These are phyloP conservation scores for Trogon surrucura DNA, from an alignment of 2,113 vertebrate species.

Conservation along the genomic window DNA sequence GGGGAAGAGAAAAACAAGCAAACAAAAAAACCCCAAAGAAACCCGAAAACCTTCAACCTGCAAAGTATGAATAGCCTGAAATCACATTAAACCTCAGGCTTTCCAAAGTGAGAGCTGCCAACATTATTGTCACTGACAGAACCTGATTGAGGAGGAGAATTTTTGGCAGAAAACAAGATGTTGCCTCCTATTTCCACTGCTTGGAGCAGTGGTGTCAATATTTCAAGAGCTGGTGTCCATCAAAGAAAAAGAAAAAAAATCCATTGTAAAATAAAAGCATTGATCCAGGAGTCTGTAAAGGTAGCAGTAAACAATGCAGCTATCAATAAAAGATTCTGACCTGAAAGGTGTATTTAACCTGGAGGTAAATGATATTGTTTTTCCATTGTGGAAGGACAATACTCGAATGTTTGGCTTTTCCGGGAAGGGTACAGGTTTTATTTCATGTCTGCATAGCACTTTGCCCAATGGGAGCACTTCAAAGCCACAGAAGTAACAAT, in stretches of 20 bases:
- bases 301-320: conserved; percentile 28
- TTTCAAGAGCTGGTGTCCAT: conserved; percentile 51
- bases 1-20: not conserved
- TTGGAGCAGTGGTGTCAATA: conserved; percentile 57
- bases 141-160: conserved; percentile 52
- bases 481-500: not conserved
- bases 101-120: conserved; percentile 55
- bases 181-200: conserved; percentile 47
- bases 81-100: conserved; percentile 57
- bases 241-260: conserved; percentile 41
- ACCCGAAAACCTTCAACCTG: not conserved
- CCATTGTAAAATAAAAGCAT: conserved; percentile 41
- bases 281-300: conserved; percentile 52
- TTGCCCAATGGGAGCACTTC: not conserved
- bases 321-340: conserved; percentile 41
- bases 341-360: conserved; percentile 25
- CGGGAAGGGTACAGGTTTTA: not conserved
- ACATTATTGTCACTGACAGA: conserved; percentile 56
- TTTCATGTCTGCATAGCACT: not conserved
- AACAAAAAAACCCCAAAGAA: not conserved
- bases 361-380: not conserved
- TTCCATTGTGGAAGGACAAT: not conserved
- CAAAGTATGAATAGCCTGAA: conserved; percentile 51
- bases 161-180: conserved; percentile 58
- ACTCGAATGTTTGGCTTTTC: not conserved